These are phyloP conservation scores for Crematogaster levior DNA, from an alignment of 2,888 invertebrate species.

Conservation along the genomic window DNA sequence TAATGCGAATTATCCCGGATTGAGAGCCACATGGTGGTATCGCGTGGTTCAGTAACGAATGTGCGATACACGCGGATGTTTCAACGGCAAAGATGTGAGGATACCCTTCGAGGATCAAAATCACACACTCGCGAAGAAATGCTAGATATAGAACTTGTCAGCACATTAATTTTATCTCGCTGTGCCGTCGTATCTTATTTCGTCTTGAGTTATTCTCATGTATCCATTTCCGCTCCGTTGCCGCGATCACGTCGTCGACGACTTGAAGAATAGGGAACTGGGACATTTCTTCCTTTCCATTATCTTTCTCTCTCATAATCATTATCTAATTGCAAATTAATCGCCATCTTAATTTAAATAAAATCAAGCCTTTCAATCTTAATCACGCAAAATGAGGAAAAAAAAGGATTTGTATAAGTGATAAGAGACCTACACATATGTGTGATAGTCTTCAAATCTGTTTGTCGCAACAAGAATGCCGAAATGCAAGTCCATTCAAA, in stretches of 20 bases:
- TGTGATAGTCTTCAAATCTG: neutral
- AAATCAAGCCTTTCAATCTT: neutral
- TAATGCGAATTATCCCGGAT: neutral
- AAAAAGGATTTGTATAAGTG: neutral
- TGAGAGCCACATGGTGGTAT: no score
- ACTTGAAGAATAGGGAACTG: neutral
- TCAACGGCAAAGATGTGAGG: neutral
- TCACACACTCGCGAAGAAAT: neutral
- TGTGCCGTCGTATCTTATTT: slow-evolving; percentile 8
- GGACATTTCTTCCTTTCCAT: neutral
- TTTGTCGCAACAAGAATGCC: neutral
- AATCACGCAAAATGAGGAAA: neutral
- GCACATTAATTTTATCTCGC: slow-evolving; percentile 43
- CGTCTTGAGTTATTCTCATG: slow-evolving; percentile 26
- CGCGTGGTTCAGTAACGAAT: neutral
- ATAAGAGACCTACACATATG: neutral
- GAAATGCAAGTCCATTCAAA: neutral
- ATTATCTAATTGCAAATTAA: slow-evolving; percentile 22
- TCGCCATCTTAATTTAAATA: neutral
- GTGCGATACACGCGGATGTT: neutral
- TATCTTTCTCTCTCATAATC: neutral
- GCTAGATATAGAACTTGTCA: slow-evolving; percentile 18
- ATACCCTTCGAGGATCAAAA: neutral
- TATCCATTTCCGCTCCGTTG: slow-evolving; percentile 37
- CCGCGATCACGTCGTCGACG: neutral